Percentiles rank a stretch among this genome's conserved stretches.
These are phyloP conservation scores for Muntiacus reevesi DNA, from an alignment of 2,113 vertebrate genomes.

Conservation along the genomic window DNA sequence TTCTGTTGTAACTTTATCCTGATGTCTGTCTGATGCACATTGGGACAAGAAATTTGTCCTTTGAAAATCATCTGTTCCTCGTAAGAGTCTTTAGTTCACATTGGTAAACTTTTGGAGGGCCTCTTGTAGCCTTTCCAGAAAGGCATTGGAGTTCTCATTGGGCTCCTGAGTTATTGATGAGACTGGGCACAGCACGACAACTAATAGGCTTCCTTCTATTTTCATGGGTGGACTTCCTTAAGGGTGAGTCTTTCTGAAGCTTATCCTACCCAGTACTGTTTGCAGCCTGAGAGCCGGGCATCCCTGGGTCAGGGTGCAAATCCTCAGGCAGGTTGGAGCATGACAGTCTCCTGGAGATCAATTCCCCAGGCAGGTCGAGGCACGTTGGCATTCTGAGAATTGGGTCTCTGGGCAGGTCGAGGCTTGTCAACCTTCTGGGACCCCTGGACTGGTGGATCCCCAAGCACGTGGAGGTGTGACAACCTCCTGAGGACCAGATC, in stretches of 20 bases:
- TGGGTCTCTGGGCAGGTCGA: background rate
- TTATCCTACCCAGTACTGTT: background rate
- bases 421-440: background rate
- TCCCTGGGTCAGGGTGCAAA: background rate
- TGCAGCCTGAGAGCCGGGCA: background rate
- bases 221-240: background rate
- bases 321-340: background rate
- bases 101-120: background rate
- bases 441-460: background rate
- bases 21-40: background rate
- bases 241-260: background rate
- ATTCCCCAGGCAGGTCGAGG: background rate
- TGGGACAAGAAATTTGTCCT: background rate
- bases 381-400: background rate
- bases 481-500: too few species aligned
- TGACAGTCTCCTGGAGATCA: background rate
- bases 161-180: background rate
- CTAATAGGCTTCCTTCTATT: background rate
- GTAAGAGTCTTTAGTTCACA: background rate
- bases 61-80: background rate
- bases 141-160: background rate
- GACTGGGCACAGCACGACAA: background rate
- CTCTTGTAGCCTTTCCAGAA: background rate
- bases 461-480: background rate
- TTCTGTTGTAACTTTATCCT: background rate